Evolutionary conservation across 2,113 vertebrate genomes (phyloP), one percentile per base, ranked within the genome.

Genomic region (Neogobius melanostomus): DNA sequence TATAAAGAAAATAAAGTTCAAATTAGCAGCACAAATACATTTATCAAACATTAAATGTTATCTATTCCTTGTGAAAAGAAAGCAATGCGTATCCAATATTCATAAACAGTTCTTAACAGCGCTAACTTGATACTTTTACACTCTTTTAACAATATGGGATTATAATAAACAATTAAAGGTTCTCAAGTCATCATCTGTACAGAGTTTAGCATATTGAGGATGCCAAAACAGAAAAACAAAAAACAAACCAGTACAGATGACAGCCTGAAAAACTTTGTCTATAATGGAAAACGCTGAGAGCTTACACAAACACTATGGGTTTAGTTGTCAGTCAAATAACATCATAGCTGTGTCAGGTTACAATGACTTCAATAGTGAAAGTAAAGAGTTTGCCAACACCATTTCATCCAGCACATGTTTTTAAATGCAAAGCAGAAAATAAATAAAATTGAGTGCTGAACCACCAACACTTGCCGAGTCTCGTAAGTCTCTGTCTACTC

Each of bases 1-100:
- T 98, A 92, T 11, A 92, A 90, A 64, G 21, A 69, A 16, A 56
- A 53, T 46, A 10, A 48, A 15, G 21, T 21, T 21, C 0, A 11
- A 16, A 57, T 17, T 1, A 14, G 7, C 3, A 43, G 7, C 12
- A 43, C 4, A 14, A 14, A 42, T 14, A 15, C 14, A 60, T 5
- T 59, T 1, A 42, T 8, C 51, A 53, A 53, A 17, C 52, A 53
- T 17, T 9, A 17, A 8, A 16, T 53, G 9, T 8, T 8, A 53
- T 16, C 5, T 16, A 3, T n/a, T 52, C 28, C 28, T 36, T 5
- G 28, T 36, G 28, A 36, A 36, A 36, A 36, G 28, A 36, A 36
- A 36, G 1, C 28, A 36, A 36, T 36, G 3, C 28, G 2, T 2
- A 36, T 36, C 28, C 28, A 2, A 36, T 5, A 36, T 36, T 36